These are phyloP conservation scores for Aspidiotus destructor DNA, from an alignment of 2,888 invertebrate genomes.

Conservation along the genomic window DNA sequence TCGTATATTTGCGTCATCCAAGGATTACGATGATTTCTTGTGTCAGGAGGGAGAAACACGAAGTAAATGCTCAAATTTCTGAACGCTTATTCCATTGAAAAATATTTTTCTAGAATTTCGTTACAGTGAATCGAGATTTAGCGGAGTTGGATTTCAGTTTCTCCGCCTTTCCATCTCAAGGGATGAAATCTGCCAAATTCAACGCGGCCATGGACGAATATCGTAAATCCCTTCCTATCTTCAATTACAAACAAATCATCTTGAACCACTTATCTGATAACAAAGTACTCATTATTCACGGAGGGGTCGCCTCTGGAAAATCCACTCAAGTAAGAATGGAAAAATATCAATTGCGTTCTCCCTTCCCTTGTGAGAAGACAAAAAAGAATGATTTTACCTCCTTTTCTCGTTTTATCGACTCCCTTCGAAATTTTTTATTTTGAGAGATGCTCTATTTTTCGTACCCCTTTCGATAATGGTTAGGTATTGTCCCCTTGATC, in stretches of 20 bases:
- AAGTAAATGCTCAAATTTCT: neutral
- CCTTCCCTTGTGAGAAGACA: too few species aligned
- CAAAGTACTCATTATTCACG: constrained; percentile 20
- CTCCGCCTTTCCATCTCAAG: neutral
- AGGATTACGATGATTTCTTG: constrained; percentile 10
- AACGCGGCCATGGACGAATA: constrained; percentile 17
- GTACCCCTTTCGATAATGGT: too few species aligned
- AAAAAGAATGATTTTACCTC: too few species aligned
- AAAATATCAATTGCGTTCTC: too few species aligned
- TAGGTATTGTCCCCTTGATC: too few species aligned
- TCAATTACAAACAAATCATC: constrained; percentile 13
- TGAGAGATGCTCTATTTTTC: neutral
- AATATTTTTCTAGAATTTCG: neutral
- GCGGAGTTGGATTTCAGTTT: constrained; percentile 21
- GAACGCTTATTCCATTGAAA: neutral
- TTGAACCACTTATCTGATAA: constrained; percentile 19
- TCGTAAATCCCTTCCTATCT: constrained; percentile 21
- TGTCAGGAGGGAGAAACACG: neutral
- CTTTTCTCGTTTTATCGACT: neutral
- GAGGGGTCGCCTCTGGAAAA: constrained; percentile 24
- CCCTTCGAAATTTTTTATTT: neutral
- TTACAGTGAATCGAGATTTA: constrained; percentile 16
- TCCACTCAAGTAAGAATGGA: constrained; percentile 12
- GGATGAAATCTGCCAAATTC: constrained; percentile 6
- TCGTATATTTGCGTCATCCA: constrained; percentile 13